phyloP scores from a whole-genome alignment of 1,140 invertebrate genomes.

The Spodoptera frugiperda region DNA sequence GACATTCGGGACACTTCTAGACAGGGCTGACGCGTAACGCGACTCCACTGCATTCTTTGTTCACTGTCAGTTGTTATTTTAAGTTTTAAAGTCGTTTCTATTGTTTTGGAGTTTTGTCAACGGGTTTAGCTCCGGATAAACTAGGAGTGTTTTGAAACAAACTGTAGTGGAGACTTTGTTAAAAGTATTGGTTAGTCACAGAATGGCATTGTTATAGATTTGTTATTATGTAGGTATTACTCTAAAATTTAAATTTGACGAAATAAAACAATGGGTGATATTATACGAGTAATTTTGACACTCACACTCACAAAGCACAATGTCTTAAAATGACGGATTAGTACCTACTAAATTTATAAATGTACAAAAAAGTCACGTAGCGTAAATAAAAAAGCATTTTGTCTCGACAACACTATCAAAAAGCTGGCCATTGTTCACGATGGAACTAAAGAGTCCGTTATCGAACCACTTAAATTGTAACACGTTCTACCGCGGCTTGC shows the following conservation, averaged over 20 bases:
- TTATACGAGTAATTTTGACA: no score
- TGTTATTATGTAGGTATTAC: no score
- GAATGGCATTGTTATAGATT: no score
- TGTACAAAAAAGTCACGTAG: no score
- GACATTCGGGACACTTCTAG: constrained; percentile 33
- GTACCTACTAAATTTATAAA: no score
- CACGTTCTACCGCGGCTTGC: constrained; percentile 38
- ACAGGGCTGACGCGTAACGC: constrained; percentile 22
- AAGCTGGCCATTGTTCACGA: constrained; percentile 22
- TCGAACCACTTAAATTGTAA: constrained; percentile 45
- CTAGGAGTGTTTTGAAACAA: constrained; percentile 7
- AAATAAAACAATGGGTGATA: no score
- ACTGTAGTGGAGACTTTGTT: no score
- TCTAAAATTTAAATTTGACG: no score
- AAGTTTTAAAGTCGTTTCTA: constrained; percentile 31
- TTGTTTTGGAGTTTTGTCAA: constrained; percentile 30
- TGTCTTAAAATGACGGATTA: no score
- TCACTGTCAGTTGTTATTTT: constrained; percentile 30
- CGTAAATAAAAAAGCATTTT: background rate
- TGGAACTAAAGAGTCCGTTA: constrained; percentile 22
- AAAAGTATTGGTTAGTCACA: no score
- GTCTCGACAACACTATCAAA: constrained; percentile 15
- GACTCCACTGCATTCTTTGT: constrained; percentile 26
- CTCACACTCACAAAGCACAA: no score
- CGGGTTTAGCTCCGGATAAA: background rate